Base-by-base conservation (phyloP, 2,888 invertebrate genomes). In the Frankliniella fusca region DNA sequence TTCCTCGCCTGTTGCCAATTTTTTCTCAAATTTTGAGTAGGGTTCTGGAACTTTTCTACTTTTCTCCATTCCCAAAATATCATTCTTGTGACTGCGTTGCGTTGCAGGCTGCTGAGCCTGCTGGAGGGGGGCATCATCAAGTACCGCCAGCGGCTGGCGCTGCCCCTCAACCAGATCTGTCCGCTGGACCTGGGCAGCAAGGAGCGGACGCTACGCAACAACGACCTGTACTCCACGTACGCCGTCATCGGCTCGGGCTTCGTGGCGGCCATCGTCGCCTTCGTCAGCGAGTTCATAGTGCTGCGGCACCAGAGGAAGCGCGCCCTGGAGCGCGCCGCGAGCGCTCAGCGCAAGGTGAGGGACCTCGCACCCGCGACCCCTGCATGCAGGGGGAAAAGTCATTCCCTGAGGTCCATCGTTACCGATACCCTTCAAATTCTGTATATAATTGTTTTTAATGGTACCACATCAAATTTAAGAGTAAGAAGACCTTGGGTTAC, bases 141-240 rank as follows among this genome's bases (percentile, higher is more conserved):
- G 84, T 93, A 92, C 85, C 90, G 93, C 81, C 90, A 93, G 81
- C 89, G 89, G 1, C 88, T 90, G 83, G 90, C 92, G 84, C 87
- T 95, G 84, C 95, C 96, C 0, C 91, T 92, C 84, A 93, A 94
- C 0, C 92, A 92, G 86, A 94, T 95, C 80, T 96, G 96, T 85
- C 95, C 96, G 0, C 90, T 95, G 81, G 92, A 96, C 87, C 89
- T 96, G 84, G 94, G 93, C 85, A 94, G 94, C 83, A 94, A 93
- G 76, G 96, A 96, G 86, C 90, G 95, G 0, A 93, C 93, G 86
- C 88, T 96, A 11, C 89, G 92, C 84, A 94, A 95, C 86, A 90
- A 92, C 7, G 96, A 96, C 87, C 90, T 96, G 0, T 87, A 91
- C 85, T 93, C 95, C 90, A 96, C 96, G 0, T 96, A 95, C 86